Conservation (phyloP, 2,797 vertebrate species). For the Brachymystax lenok region DNA sequence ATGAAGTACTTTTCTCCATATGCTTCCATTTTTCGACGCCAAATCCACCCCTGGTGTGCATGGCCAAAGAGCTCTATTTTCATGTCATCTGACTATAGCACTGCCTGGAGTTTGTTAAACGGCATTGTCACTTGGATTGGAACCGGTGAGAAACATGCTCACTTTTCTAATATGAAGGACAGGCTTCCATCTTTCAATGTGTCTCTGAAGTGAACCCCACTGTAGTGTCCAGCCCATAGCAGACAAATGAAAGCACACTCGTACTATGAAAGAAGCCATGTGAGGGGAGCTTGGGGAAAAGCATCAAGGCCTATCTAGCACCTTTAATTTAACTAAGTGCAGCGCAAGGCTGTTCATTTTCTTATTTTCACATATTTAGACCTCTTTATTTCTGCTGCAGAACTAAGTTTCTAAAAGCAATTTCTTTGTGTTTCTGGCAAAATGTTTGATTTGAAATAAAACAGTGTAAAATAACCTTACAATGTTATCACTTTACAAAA, state of each 20-base stretch:
- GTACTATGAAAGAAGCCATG: background rate
- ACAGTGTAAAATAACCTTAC: background rate
- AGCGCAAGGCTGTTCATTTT: background rate
- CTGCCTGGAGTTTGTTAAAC: no score
- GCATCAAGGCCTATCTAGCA: background rate
- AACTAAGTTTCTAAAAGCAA: background rate
- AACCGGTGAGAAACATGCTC: no score
- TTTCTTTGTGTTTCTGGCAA: background rate
- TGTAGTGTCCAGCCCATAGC: background rate
- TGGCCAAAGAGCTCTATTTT: no score
- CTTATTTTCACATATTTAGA: background rate
- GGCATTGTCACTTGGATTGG: no score
- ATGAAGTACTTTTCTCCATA: no score
- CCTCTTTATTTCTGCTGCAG: background rate
- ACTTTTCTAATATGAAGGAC: no score
- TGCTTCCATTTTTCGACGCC: no score
- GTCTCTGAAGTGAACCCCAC: background rate
- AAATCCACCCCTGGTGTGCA: no score
- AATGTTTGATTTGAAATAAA: slow-evolving; percentile 2
- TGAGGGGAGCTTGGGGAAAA: background rate
- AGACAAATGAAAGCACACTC: background rate
- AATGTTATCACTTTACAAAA: background rate
- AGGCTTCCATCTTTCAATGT: background rate
- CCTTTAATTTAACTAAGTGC: background rate
- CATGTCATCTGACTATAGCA: no score